These are phyloP conservation scores for Enteromius radiatus DNA, from an alignment of 2,797 vertebrate genomes.

Conservation along the genomic window DNA sequence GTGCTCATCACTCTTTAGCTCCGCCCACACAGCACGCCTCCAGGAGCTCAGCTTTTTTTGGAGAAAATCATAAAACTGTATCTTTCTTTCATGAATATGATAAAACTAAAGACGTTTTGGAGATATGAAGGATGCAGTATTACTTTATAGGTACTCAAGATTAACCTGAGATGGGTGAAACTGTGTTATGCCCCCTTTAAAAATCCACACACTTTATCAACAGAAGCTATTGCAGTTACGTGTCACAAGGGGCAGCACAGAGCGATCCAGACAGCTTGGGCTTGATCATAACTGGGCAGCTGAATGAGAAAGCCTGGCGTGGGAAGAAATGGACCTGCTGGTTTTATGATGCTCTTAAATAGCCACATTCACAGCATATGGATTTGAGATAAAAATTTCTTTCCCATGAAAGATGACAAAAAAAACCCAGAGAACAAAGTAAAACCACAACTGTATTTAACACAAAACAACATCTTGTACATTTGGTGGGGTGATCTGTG, in stretches of 20 bases:
- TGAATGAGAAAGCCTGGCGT: constrained; percentile 34
- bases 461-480: background rate
- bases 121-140: no score
- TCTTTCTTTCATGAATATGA: no score
- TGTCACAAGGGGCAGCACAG: constrained; percentile 8
- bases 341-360: constrained; percentile 58
- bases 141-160: no score
- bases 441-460: constrained; percentile 11
- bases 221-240: background rate
- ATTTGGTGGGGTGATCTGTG: constrained; percentile 17
- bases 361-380: constrained; percentile 53
- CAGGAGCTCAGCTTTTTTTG: no score
- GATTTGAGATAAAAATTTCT: constrained; percentile 51
- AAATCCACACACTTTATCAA: background rate
- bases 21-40: no score
- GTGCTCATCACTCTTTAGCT: no score
- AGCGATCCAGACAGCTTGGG: constrained; percentile 31
- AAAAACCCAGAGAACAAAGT: constrained; percentile 20
- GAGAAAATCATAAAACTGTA: no score
- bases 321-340: constrained; percentile 49
- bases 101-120: no score
- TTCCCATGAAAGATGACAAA: constrained; percentile 54
- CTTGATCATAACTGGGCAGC: constrained; percentile 14
- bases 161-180: no score
- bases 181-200: no score